A percentile compares a stretch with the other conserved stretches of the same genome.
phyloP scores from a whole-genome alignment of 2,113 vertebrate genomes.

The Himantopus leucocephalus region DNA sequence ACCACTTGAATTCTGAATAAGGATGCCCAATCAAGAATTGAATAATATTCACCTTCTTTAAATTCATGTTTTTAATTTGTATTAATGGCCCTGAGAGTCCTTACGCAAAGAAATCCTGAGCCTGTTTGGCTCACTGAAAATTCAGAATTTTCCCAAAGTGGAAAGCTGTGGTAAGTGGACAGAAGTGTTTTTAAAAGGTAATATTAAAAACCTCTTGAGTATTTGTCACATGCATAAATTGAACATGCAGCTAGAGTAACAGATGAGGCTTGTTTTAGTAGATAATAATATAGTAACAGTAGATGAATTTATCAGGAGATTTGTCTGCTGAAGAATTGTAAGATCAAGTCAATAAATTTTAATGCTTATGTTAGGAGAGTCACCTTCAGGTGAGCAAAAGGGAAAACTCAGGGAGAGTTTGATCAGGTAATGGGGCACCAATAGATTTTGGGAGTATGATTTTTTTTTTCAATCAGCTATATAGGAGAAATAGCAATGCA shows the following conservation, averaged over 20 bases:
- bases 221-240: neutral
- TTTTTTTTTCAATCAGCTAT: neutral
- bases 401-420: neutral
- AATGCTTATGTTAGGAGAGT: neutral
- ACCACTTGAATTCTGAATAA: neutral
- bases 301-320: neutral
- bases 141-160: neutral
- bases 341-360: neutral
- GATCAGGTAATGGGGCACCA: neutral
- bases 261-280: neutral
- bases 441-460: neutral
- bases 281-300: neutral
- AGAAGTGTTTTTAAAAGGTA: neutral
- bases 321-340: neutral
- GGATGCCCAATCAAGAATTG: neutral
- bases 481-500: neutral
- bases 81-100: neutral
- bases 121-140: neutral
- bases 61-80: neutral
- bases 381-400: neutral
- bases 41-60: neutral
- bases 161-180: neutral
- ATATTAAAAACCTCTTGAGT: neutral
- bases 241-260: neutral
- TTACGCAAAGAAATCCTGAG: neutral